A percentile compares a stretch with the other conserved stretches of the same genome.
phyloP scores from a whole-genome alignment of 2,888 invertebrate genomes.

The Eupithecia pulchellata region DNA sequence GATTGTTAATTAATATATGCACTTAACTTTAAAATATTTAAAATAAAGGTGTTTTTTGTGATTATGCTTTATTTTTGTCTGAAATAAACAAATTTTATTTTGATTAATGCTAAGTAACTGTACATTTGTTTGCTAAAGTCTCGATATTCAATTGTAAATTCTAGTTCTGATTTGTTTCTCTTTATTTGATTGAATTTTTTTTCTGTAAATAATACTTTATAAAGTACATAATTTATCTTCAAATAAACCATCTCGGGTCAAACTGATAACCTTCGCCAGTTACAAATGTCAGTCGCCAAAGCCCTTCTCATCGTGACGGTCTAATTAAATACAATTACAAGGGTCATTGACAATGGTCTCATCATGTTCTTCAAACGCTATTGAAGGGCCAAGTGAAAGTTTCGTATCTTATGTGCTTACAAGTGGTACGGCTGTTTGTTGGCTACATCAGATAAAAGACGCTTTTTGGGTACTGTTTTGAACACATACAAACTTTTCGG shows the following conservation, averaged over 20 bases:
- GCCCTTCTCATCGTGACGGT: conserved; percentile 8
- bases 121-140: no score
- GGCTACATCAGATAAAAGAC: neutral
- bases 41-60: no score
- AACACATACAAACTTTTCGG: no score
- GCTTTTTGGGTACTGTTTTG: neutral
- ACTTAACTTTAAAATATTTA: no score
- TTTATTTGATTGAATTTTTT: no score
- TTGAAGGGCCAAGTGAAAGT: conserved; percentile 80
- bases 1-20: no score
- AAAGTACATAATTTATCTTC: conserved; percentile 1
- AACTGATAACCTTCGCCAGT: conserved; percentile 1
- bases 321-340: conserved; percentile 28
- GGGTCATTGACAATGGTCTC: conserved; percentile 32
- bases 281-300: conserved; percentile 13
- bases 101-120: no score
- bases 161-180: no score
- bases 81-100: no score
- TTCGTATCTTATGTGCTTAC: conserved; percentile 59
- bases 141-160: no score
- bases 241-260: neutral
- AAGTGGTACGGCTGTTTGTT: neutral
- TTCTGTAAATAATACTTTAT: neutral
- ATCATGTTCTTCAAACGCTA: conserved; percentile 30
- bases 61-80: no score